These are phyloP conservation scores for Liasis olivaceus DNA, from an alignment of 2,797 vertebrate genomes.

Conservation along the genomic window DNA sequence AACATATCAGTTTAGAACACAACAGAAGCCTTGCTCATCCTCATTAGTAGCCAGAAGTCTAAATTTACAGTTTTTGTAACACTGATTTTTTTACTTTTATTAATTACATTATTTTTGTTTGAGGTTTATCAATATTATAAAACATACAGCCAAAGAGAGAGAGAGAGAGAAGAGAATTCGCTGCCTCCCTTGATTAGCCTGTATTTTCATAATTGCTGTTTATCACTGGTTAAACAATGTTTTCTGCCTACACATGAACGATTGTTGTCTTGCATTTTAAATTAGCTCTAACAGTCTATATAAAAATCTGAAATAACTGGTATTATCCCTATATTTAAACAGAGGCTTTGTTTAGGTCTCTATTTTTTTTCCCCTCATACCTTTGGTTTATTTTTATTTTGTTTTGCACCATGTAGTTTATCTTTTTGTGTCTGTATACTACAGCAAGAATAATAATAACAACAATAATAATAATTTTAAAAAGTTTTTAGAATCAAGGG, in stretches of 20 bases:
- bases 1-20: not conserved
- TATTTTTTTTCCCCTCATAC: not conserved
- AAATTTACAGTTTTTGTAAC: not conserved
- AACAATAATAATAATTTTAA: not conserved
- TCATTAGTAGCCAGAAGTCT: not conserved
- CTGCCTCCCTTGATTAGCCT: slow-evolving; percentile 1
- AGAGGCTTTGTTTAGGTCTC: not conserved
- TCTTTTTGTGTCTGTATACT: not conserved
- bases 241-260: slow-evolving; percentile 6
- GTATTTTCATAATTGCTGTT: slow-evolving; percentile 18
- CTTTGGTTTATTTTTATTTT: not conserved
- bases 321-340: not conserved
- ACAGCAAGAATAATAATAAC: not conserved
- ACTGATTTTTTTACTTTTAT: not conserved
- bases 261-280: slow-evolving; percentile 10
- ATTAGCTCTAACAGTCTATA: not conserved
- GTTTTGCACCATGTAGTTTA: not conserved
- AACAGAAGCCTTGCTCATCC: not conserved
- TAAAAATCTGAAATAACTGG: slow-evolving; percentile 16
- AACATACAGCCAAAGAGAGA: not conserved
- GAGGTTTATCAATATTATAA: not conserved
- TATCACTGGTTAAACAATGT: not conserved
- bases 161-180: not conserved
- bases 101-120: not conserved
- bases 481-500: not conserved